Percentiles rank a stretch among this genome's conserved stretches.
Evolutionary conservation across 2,113 vertebrate species (phyloP).

Genomic region (Ptilorrhoa leucosticta): DNA sequence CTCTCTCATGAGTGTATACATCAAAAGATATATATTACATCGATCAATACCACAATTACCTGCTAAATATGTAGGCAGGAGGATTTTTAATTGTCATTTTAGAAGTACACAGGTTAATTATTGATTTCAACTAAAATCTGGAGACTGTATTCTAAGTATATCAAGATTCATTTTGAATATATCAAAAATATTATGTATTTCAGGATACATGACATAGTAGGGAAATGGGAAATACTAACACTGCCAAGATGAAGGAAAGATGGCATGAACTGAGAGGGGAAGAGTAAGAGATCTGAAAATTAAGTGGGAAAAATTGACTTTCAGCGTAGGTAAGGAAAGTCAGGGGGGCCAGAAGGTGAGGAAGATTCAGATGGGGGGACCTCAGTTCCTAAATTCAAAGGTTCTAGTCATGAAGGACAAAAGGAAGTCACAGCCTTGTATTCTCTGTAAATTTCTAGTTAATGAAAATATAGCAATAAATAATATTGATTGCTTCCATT

Average conservation of each 20-base stretch:
- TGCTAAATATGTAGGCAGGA: background rate
- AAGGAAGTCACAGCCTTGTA: background rate
- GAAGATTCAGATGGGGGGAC: background rate
- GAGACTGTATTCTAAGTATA: background rate
- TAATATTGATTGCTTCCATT: background rate
- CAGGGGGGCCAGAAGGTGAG: background rate
- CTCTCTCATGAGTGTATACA: background rate
- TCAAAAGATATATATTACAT: background rate
- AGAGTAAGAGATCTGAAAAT: background rate
- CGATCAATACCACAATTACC: background rate
- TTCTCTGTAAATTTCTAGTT: background rate
- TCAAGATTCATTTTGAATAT: background rate
- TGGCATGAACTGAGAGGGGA: background rate
- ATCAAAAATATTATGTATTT: background rate
- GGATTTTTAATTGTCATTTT: background rate
- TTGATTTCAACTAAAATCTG: background rate
- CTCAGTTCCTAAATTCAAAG: background rate
- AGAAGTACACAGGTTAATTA: background rate
- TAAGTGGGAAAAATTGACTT: background rate
- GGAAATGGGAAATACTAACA: background rate
- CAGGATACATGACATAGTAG: background rate
- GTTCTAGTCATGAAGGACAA: background rate
- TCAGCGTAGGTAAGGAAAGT: background rate
- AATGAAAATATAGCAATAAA: slow-evolving; percentile 1
- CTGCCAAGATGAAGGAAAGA: background rate